These are phyloP conservation scores for Anthopleura xanthogrammica DNA, from an alignment of 92 coral and sea anemone genomes.

Conservation along the genomic window DNA sequence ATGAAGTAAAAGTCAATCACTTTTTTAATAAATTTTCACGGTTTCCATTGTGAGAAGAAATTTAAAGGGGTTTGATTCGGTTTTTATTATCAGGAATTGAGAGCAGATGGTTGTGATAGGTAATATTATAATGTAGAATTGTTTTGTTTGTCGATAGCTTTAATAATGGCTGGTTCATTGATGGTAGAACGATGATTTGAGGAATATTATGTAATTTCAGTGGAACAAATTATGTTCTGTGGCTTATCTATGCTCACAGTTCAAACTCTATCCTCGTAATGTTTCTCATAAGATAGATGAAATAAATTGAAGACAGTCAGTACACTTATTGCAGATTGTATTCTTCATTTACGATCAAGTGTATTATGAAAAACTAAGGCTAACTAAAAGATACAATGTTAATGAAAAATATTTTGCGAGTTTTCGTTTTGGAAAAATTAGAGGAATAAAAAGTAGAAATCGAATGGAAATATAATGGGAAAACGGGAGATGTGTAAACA, in stretches of 20 bases:
- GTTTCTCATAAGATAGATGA: too few relatives aligned
- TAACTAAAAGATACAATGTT: too few relatives aligned
- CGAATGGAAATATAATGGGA: background rate
- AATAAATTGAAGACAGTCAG: too few relatives aligned
- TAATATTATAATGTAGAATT: background rate
- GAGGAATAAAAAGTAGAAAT: background rate
- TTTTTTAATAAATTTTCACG: background rate
- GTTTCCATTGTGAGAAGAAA: background rate
- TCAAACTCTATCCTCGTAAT: too few relatives aligned
- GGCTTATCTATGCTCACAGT: too few relatives aligned
- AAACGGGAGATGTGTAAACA: background rate
- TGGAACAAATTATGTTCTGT: too few relatives aligned
- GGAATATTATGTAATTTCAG: too few relatives aligned
- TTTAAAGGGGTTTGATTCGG: background rate
- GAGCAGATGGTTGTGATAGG: background rate
- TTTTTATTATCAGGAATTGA: background rate
- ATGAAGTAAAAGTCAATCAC: background rate
- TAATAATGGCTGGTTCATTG: background rate
- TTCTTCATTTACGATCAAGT: too few relatives aligned
- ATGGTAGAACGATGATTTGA: background rate
- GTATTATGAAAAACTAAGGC: too few relatives aligned
- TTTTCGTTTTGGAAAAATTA: background rate
- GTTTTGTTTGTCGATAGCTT: background rate
- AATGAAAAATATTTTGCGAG: too few relatives aligned
- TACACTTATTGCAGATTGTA: too few relatives aligned